Evolutionary conservation across 1,140 invertebrate genomes (phyloP).

Genomic region (Papilio polytes): DNA sequence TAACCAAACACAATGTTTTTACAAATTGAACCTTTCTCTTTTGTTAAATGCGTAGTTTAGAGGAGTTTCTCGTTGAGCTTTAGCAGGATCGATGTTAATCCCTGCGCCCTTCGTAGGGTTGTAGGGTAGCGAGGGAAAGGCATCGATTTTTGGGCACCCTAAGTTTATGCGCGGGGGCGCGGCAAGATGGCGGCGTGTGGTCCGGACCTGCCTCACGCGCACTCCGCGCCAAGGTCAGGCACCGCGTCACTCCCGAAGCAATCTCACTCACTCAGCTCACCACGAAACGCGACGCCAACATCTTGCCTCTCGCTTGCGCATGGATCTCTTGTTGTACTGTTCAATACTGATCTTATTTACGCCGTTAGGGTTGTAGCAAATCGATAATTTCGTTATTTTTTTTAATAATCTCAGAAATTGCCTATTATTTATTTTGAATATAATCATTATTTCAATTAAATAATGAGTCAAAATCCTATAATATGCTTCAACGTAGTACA

Average conservation of each 20-base stretch:
- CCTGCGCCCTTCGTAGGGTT: slow-evolving; percentile 64
- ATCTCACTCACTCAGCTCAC: slow-evolving; percentile 8
- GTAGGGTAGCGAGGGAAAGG: slow-evolving; percentile 66
- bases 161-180: slow-evolving; percentile 61
- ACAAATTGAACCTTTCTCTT: background rate
- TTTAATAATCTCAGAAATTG: background rate
- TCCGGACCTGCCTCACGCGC: slow-evolving; percentile 79
- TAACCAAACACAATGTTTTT: background rate
- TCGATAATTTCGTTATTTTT: background rate
- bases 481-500: background rate
- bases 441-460: background rate
- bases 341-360: slow-evolving; percentile 64
- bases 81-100: slow-evolving; percentile 51
- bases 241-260: slow-evolving; percentile 71
- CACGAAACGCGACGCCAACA: background rate
- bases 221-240: slow-evolving; percentile 74
- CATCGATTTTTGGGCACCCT: slow-evolving; percentile 81
- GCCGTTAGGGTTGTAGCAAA: slow-evolving; percentile 56
- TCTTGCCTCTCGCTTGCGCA: slow-evolving; percentile 37
- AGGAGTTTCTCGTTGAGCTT: slow-evolving; percentile 13
- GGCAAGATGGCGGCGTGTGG: slow-evolving; percentile 69
- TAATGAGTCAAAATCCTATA: background rate
- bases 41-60: background rate
- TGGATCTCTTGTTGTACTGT: slow-evolving; percentile 58
- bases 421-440: background rate